Evolutionary conservation across 2,888 invertebrate genomes (phyloP).

Genomic region (Trimorus sp.): DNA sequence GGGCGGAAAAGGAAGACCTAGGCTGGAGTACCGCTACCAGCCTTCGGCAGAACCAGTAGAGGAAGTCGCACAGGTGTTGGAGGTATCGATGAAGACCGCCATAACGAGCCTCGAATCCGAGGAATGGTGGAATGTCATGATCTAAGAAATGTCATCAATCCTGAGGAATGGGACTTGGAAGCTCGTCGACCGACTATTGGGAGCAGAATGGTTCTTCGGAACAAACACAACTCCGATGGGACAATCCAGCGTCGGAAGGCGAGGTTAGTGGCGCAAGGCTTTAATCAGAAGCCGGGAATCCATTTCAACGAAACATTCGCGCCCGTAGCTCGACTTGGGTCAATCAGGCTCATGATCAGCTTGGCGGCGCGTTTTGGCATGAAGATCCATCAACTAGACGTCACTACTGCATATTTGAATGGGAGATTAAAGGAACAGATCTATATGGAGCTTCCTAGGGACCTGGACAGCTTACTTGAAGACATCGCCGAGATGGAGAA

Average conservation of each 20-base stretch:
- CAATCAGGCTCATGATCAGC: background rate
- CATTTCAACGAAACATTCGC: slow-evolving; percentile 3
- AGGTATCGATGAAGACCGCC: slow-evolving; percentile 1
- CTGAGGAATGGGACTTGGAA: slow-evolving; percentile 32
- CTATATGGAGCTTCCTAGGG: background rate
- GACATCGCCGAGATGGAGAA: too few species aligned
- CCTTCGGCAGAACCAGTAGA: too few species aligned
- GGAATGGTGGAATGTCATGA: slow-evolving; percentile 28
- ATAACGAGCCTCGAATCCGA: slow-evolving; percentile 2
- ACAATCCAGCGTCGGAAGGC: background rate
- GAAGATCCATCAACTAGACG: background rate
- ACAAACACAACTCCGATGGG: background rate
- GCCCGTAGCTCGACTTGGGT: slow-evolving; percentile 1
- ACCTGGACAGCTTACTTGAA: background rate
- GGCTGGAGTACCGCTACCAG: too few species aligned
- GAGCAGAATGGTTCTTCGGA: slow-evolving; percentile 8
- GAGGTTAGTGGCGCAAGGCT: slow-evolving; percentile 1
- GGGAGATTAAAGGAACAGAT: background rate
- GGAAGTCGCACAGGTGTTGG: too few species aligned
- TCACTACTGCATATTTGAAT: background rate
- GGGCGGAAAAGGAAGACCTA: too few species aligned
- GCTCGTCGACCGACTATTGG: slow-evolving; percentile 27
- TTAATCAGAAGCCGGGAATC: background rate
- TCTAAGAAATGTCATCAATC: slow-evolving; percentile 18
- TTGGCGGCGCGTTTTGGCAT: background rate